Conservation (phyloP, 2,888 invertebrate species). For the Synanthedon myopaeformis region DNA sequence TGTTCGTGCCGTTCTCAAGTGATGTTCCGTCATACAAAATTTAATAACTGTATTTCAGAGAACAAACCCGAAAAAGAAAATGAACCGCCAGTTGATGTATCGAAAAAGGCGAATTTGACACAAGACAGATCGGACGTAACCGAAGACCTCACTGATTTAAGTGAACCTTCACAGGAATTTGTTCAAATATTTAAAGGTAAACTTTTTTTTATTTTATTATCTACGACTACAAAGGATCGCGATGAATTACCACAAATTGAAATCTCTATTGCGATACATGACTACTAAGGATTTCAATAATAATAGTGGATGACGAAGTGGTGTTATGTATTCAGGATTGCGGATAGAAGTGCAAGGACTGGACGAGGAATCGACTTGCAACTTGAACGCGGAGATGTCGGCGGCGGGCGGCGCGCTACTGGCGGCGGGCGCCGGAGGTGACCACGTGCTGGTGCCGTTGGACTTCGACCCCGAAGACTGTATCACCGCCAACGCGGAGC, state of each 20-base stretch:
- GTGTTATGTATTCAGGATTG: slow-evolving; percentile 23
- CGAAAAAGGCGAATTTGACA: slow-evolving; percentile 1
- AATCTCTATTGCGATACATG: background rate
- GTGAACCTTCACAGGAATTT: slow-evolving; percentile 45
- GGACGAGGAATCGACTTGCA: slow-evolving; percentile 62
- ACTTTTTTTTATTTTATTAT: background rate
- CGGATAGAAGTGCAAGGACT: slow-evolving; percentile 59
- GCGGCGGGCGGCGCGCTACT: slow-evolving; percentile 46
- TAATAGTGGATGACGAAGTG: background rate
- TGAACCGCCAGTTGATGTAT: slow-evolving; percentile 31
- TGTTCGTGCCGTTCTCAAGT: too few relatives aligned
- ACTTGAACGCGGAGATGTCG: slow-evolving; percentile 44
- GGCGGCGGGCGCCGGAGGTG: slow-evolving; percentile 33
- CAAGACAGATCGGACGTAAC: slow-evolving; percentile 29
- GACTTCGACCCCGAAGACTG: slow-evolving; percentile 42
- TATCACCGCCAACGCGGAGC: slow-evolving; percentile 63
- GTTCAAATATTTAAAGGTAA: slow-evolving; percentile 59
- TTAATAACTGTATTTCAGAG: slow-evolving; percentile 13
- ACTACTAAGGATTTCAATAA: background rate
- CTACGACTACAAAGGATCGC: too few relatives aligned
- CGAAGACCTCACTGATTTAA: slow-evolving; percentile 27
- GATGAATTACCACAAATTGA: too few relatives aligned
- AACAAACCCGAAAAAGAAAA: slow-evolving; percentile 24
- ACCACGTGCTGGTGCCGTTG: slow-evolving; percentile 45
- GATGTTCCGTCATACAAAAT: too few relatives aligned